These are phyloP conservation scores for Electrona antarctica DNA, from an alignment of 2,113 vertebrate species.

Conservation along the genomic window DNA sequence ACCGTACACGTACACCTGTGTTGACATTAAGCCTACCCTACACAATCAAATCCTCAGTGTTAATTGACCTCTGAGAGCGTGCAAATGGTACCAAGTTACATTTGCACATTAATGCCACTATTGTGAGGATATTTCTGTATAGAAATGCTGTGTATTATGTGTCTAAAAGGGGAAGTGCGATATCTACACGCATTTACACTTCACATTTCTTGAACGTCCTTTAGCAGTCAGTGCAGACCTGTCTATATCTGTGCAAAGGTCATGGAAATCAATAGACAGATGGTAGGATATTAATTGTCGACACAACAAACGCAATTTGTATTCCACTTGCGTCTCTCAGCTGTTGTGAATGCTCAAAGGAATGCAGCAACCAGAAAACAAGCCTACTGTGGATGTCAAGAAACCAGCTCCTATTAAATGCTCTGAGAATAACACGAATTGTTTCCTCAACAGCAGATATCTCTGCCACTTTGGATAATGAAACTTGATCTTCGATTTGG, in stretches of 20 bases:
- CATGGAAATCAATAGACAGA: constrained; percentile 58
- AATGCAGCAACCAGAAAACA: constrained; percentile 11
- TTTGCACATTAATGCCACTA: no score
- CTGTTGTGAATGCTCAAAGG: constrained; percentile 11
- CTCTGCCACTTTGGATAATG: constrained; percentile 50
- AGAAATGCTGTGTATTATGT: constrained; percentile 4
- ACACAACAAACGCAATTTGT: constrained; percentile 43
- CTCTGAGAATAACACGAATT: background rate
- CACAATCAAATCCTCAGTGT: constrained; percentile 26
- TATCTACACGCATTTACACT: constrained; percentile 20
- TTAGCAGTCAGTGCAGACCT: constrained; percentile 56
- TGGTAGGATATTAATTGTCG: constrained; percentile 41
- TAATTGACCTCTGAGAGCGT: background rate
- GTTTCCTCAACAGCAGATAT: constrained; percentile 18
- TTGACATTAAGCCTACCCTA: no score
- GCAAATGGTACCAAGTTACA: no score
- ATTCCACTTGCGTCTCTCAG: constrained; percentile 34
- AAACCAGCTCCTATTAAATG: constrained; percentile 7
- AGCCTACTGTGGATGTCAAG: background rate
- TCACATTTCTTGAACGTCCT: constrained; percentile 33
- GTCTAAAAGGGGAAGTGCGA: background rate
- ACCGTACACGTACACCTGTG: no score
- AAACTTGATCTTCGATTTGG: constrained; percentile 37
- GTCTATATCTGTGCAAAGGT: constrained; percentile 64
- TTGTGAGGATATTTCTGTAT: background rate